Base-by-base conservation (phyloP, 2,113 vertebrate species). In the Hylia prasina region DNA sequence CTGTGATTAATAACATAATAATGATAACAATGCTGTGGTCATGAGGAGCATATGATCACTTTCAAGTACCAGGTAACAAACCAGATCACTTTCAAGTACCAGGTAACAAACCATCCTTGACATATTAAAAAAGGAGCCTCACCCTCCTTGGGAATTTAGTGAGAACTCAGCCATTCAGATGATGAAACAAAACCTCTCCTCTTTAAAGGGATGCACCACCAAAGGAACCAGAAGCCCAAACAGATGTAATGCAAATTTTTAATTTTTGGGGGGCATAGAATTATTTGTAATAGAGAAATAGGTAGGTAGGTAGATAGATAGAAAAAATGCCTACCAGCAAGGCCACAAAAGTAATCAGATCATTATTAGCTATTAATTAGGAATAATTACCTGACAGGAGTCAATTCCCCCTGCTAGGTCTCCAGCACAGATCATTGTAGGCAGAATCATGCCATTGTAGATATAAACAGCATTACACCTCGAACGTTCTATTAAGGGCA, bases 351-450 rank as follows among this genome's bases (percentile, higher is more conserved):
- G 28, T 28, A 60, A 84, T 35, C 23, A 78, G 37, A 57, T 64
- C 6, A 27, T 54, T 65, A 33, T 37, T 60, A 88, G 47, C 23
- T 64, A 13, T 65, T 80, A 75, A 66, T 45, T 53, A 76, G 15
- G 47, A 66, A 53, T 42, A 48, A 35, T 96, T 94, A 99, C 99
- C 98, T 99, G 99, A 91, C 99, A 99, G 15, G 98, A 96, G 90
- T 99, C 99, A 4, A 98, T 27, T 51, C 95, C 96, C 63, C 99
- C 99, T 42, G 7, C 1, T 54, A 99, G 97, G 40, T 87, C 97
- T 10, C 99, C 99, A 1, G 99, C 99, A 86, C 99, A 99, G 91
- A 99, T 73, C 99, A 99, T 99, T 60, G 97, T 94, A 11, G 98
- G n/a, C 3, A 98, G 98, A 93, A 99, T 57, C 25, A 69, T 19